phyloP scores from a whole-genome alignment of 2,113 vertebrate genomes.

The Corythaixoides concolor region DNA sequence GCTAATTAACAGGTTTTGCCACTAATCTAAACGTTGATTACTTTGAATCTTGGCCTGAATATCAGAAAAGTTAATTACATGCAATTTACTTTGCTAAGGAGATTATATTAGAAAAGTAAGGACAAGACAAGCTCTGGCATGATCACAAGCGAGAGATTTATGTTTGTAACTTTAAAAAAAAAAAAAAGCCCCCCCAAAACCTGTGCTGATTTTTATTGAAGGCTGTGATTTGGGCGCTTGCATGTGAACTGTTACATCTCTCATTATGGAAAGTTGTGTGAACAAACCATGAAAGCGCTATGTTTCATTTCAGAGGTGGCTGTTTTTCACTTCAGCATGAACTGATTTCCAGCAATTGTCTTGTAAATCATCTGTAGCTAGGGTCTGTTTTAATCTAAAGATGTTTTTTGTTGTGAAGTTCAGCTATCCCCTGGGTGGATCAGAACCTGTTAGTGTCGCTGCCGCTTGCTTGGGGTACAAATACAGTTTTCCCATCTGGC shows the following conservation, averaged over 20 bases:
- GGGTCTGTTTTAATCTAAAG: not conserved
- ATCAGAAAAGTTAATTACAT: slow-evolving; percentile 10
- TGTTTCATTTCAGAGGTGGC: not conserved
- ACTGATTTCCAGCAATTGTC: not conserved
- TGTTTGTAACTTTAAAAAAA: not conserved
- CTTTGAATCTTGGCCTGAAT: slow-evolving; percentile 27
- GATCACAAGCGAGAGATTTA: not conserved
- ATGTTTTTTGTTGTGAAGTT: not conserved
- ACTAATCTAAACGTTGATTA: not conserved
- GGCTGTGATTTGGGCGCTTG: not conserved
- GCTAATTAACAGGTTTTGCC: not conserved
- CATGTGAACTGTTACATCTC: not conserved
- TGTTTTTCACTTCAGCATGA: not conserved
- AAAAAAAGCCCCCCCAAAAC: not conserved
- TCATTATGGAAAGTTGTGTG: not conserved
- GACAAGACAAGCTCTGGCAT: not conserved
- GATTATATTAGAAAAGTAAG: not conserved
- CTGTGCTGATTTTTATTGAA: not conserved
- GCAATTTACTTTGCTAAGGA: not conserved
- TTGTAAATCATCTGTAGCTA: not conserved
- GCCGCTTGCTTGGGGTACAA: not conserved
- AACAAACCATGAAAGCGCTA: not conserved
- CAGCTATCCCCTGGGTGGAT: not conserved
- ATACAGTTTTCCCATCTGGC: not conserved
- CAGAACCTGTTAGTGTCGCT: not conserved